A percentile compares a stretch with the other conserved stretches of the same genome.
Conservation (phyloP, 2,113 vertebrate genomes). For the Lasiurus cinereus region DNA sequence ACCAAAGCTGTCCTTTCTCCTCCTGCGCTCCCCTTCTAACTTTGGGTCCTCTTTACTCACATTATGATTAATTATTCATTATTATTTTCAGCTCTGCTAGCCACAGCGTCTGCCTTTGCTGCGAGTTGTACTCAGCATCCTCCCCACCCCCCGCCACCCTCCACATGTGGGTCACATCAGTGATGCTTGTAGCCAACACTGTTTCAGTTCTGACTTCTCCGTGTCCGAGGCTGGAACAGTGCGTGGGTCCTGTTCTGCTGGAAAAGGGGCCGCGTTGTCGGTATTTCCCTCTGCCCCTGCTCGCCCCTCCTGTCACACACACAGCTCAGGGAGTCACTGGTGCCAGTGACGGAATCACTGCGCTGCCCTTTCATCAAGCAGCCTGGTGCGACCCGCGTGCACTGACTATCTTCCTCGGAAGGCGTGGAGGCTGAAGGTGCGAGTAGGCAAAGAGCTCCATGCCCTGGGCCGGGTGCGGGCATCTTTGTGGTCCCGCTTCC, state of each 20-base stretch:
- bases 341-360: neutral
- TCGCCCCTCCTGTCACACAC: neutral
- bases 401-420: neutral
- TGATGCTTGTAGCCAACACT: neutral
- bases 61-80: too few species aligned
- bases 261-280: neutral
- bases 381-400: too few species aligned
- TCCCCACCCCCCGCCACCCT: too few species aligned
- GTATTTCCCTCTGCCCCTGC: neutral
- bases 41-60: neutral
- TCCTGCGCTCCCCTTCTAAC: neutral
- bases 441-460: rapidly evolving
- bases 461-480: neutral
- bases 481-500: neutral
- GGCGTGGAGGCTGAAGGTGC: neutral
- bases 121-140: neutral
- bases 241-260: neutral
- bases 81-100: neutral
- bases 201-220: neutral
- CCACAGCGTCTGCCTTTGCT: neutral
- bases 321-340: neutral
- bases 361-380: neutral
- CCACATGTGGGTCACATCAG: neutral
- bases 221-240: neutral
- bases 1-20: neutral